Evolutionary conservation across 2,113 vertebrate genomes (phyloP), one percentile per base, ranked within the genome.

Genomic region (Holacanthus passer): DNA sequence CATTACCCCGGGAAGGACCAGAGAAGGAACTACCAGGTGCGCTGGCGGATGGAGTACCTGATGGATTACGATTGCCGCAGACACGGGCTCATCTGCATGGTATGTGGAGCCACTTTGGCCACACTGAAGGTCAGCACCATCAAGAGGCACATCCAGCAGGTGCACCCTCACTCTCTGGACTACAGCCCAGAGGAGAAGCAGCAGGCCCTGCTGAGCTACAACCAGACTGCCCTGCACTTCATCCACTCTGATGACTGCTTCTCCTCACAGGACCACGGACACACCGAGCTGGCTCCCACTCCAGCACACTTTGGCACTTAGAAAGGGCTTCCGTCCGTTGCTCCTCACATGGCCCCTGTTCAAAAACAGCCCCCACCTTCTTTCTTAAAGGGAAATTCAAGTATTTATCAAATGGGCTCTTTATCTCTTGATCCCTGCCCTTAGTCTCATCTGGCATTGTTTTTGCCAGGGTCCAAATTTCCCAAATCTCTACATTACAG

Each of bases 51-150:
- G 63, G 97, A 98, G 56, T 98, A 95, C 92, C 95, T 98, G 92
- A 98, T 98, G 97, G 97, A 97, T 74, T 98, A 98, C 41, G 96
- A 97, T 93, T 96, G 96, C 72, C 94, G 94, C 29, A 91, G 95
- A 17, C 96, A 96, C 14, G 96, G 96, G 0, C 90, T 97, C 50
- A 95, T 96, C 89, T 97, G 96, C 92, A 96, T 97, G 94, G 96
- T 97, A 68, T 97, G 96, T 2, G 95, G 96, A 0, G 95, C 95
- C 50, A 95, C 95, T 0, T 88, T 97, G 79, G 96, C 96, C 64
- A 97, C 96, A 0, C 94, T 96, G 24, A 97, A 96, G 85, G 96
- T 96, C 83, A 97, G 96, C 94, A 96, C 96, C 77, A 96, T 97
- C 89, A 96, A 96, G 87, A 92, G 96, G 35, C 96, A 97, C 93